Evolutionary conservation across 2,888 invertebrate species (phyloP).

Genomic region (Parnassius smintheus): DNA sequence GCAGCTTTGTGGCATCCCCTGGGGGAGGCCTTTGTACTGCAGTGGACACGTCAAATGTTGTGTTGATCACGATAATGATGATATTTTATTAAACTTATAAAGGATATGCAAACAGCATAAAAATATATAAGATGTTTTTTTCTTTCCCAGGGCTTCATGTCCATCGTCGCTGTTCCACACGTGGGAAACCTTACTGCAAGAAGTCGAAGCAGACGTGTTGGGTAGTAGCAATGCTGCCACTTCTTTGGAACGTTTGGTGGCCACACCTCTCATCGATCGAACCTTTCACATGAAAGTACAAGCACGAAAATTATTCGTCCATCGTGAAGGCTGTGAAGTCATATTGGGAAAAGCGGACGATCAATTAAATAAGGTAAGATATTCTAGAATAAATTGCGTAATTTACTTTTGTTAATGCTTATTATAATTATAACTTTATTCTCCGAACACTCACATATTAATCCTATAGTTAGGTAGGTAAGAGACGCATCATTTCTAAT

Average conservation of each 20-base stretch:
- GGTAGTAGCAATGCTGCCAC: constrained; percentile 92
- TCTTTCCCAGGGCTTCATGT: constrained; percentile 85
- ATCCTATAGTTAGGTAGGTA: no score
- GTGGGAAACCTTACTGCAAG: constrained; percentile 94
- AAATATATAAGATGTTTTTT: constrained; percentile 31
- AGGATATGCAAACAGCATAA: no score
- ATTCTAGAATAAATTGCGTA: no score
- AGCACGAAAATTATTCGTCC: constrained; percentile 93
- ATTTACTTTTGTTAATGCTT: no score
- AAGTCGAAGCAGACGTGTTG: constrained; percentile 94
- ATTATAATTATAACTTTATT: no score
- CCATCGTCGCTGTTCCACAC: constrained; percentile 90
- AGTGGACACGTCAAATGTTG: no score
- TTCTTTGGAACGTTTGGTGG: constrained; percentile 88
- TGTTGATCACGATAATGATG: no score
- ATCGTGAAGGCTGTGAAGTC: constrained; percentile 94
- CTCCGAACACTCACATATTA: no score
- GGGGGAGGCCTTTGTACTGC: no score
- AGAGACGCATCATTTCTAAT: no score
- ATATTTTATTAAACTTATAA: no score
- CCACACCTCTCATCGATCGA: constrained; percentile 91
- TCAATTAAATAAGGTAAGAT: constrained; percentile 74
- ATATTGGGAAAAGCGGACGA: constrained; percentile 89
- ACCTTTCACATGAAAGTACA: constrained; percentile 95
- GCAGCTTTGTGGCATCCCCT: no score